Conservation (phyloP, 1,140 invertebrate species). For the Hycleus phaleratus region DNA sequence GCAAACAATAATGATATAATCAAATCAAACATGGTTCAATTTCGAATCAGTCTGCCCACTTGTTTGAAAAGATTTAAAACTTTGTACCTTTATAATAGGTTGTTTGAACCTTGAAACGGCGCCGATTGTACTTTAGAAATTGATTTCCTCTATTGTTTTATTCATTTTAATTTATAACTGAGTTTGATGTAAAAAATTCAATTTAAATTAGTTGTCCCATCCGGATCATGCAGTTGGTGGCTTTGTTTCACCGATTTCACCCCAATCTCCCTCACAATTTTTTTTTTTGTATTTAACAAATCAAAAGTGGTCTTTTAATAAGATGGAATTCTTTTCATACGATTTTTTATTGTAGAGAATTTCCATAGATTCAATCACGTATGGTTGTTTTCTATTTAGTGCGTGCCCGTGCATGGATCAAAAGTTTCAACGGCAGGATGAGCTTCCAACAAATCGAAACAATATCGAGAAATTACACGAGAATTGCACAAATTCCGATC, state of each 20-base stretch:
- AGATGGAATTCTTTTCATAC: neutral
- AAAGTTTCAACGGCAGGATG: conserved; percentile 23
- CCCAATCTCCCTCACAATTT: no score
- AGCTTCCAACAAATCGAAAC: conserved; percentile 8
- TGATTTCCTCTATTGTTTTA: conserved; percentile 4
- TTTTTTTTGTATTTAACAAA: no score
- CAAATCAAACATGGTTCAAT: neutral
- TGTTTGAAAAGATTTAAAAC: conserved; percentile 1
- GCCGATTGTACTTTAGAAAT: conserved; percentile 2
- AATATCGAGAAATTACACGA: no score
- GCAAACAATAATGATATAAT: conserved; percentile 2
- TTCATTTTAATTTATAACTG: neutral
- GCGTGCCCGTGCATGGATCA: conserved; percentile 18
- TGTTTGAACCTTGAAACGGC: conserved; percentile 10
- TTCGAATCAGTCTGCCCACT: conserved; percentile 6
- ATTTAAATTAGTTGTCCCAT: no score
- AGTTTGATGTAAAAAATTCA: no score
- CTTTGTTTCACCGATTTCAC: no score
- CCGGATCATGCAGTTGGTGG: no score
- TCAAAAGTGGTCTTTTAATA: no score
- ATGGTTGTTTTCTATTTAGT: conserved; percentile 9
- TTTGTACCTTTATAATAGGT: conserved; percentile 5
- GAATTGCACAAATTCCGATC: no score
- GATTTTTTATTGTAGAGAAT: conserved; percentile 4
- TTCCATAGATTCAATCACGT: conserved; percentile 24